phyloP scores from a whole-genome alignment of 2,888 invertebrate species.

The Theretra japonica region DNA sequence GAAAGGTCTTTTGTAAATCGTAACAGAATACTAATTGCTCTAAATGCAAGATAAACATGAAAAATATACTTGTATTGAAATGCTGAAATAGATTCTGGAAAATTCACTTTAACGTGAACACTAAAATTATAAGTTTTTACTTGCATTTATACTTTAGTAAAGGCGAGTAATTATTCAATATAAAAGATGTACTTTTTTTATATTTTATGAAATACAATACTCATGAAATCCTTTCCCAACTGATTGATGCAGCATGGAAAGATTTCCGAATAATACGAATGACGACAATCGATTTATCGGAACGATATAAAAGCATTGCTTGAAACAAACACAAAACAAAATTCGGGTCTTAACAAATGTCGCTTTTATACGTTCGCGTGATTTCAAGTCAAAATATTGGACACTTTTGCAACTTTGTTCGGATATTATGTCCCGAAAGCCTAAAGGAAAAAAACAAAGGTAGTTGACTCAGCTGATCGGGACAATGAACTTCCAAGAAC shows the following conservation, averaged over 20 bases:
- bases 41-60: too few relatives aligned
- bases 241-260: constrained; percentile 55
- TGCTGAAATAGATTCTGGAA: too few relatives aligned
- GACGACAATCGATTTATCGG: constrained; percentile 47
- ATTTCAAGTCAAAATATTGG: constrained; percentile 60
- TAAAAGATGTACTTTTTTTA: background rate
- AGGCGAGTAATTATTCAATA: background rate
- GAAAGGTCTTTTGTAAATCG: too few relatives aligned
- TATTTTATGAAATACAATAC: constrained; percentile 45
- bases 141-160: background rate
- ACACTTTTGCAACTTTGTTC: constrained; percentile 67
- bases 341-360: constrained; percentile 42
- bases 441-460: constrained; percentile 55
- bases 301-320: constrained; percentile 43
- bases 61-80: too few relatives aligned
- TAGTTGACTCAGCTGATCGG: constrained; percentile 78
- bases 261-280: constrained; percentile 46
- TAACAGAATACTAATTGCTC: too few relatives aligned
- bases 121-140: too few relatives aligned
- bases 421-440: constrained; percentile 55
- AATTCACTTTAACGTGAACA: too few relatives aligned
- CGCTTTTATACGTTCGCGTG: constrained; percentile 49
- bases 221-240: constrained; percentile 64
- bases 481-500: constrained; percentile 74
- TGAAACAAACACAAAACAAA: constrained; percentile 35